A percentile compares a stretch with the other conserved stretches of the same genome.
Conservation (phyloP, 2,797 vertebrate species). For the Falco peregrinus region DNA sequence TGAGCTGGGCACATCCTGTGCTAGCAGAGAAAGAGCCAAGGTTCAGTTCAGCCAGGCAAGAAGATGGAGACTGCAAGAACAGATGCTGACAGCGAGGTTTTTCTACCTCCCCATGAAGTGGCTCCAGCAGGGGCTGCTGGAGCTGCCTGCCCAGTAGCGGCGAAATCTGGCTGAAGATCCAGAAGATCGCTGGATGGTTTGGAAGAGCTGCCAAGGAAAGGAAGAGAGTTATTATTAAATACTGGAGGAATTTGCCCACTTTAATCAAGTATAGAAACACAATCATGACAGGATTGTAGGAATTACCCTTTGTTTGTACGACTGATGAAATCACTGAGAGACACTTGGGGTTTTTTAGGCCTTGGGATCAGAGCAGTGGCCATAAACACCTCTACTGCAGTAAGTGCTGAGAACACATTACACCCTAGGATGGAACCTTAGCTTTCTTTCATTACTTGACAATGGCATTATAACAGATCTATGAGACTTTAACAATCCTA, state of each 20-base stretch:
- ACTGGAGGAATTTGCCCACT: background rate
- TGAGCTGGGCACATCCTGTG: background rate
- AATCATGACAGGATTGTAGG: background rate
- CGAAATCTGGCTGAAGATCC: constrained; percentile 92
- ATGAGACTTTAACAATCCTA: background rate
- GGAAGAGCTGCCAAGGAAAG: constrained; percentile 79
- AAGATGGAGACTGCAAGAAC: background rate
- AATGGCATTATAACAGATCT: background rate
- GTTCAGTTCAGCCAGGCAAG: constrained; percentile 10
- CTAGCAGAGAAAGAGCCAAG: background rate
- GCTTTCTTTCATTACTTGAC: background rate
- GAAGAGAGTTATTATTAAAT: background rate
- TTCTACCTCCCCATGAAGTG: constrained; percentile 92
- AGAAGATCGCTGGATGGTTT: constrained; percentile 88
- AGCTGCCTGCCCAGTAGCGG: constrained; percentile 82
- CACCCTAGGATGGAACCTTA: background rate
- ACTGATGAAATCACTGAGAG: background rate
- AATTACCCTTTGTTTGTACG: background rate
- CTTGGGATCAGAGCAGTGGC: background rate
- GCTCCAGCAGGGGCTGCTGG: constrained; percentile 80
- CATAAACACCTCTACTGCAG: background rate
- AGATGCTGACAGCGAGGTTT: background rate
- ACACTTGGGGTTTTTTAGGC: background rate
- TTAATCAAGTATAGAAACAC: background rate
- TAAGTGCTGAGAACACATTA: background rate